These are phyloP conservation scores for Eptatretus atami DNA, from an alignment of 2,797 vertebrate genomes.

Conservation along the genomic window DNA sequence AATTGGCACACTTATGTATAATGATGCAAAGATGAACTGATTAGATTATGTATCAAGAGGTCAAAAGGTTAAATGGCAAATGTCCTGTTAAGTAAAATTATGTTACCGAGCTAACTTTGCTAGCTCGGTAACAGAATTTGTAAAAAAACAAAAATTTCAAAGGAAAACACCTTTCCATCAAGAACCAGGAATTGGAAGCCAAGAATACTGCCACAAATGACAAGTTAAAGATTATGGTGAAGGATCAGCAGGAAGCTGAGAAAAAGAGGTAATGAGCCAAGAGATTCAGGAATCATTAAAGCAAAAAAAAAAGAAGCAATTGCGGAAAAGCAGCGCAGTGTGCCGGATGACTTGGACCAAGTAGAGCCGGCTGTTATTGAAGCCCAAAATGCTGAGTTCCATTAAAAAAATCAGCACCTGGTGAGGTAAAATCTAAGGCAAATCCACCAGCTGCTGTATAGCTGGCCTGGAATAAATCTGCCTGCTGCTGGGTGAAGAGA, in stretches of 20 bases:
- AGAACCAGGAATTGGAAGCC: slow-evolving; percentile 84
- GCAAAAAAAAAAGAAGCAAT: slow-evolving; percentile 68
- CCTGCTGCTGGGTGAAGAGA: slow-evolving; percentile 16
- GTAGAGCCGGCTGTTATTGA: slow-evolving; percentile 94
- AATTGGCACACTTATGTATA: no score
- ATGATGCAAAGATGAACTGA: no score
- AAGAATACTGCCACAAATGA: slow-evolving; percentile 95
- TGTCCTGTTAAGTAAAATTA: no score
- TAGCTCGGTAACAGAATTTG: no score
- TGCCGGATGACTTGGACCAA: slow-evolving; percentile 73
- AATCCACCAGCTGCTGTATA: slow-evolving; percentile 11
- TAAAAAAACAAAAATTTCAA: no score
- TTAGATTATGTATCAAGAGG: no score
- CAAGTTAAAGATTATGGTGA: slow-evolving; percentile 97
- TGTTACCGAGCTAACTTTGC: no score
- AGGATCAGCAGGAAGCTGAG: slow-evolving; percentile 90
- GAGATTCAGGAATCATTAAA: slow-evolving; percentile 90
- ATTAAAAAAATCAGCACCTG: slow-evolving; percentile 16
- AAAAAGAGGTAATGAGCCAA: slow-evolving; percentile 99
- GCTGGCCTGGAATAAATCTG: no score
- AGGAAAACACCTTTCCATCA: slow-evolving; percentile 61
- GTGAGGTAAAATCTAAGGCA: slow-evolving; percentile 16
- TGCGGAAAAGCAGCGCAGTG: slow-evolving; percentile 74
- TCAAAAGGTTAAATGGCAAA: no score
- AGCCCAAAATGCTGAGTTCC: slow-evolving; percentile 47